Evolutionary conservation across 2,888 invertebrate genomes (phyloP), one percentile per base, ranked within the genome.

Genomic region (Hoplodrina ambigua): DNA sequence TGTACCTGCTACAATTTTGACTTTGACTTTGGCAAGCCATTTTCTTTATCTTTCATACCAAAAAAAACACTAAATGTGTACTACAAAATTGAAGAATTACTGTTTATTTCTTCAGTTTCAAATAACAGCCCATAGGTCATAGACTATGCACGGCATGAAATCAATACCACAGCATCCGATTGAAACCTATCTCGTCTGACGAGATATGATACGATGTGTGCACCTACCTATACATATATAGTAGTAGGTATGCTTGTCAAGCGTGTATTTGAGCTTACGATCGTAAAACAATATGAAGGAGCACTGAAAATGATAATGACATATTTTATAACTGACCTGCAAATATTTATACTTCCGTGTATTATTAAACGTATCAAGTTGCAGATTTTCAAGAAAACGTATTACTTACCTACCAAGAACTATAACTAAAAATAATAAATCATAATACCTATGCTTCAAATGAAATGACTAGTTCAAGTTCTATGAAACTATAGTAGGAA

Each of bases 131-230:
- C 44, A 37, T 53, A 50, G 52, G 17, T 52, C 52, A 46, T 46
- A 57, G 17, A 66, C 65, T 57, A 65, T 57, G 44, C 46, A 60
- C 25, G 25, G 54, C 46, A 68, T 72, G 80, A 73, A 73, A 83
- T 82, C 61, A 72, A 83, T 77, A 77, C 67, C 53, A 53, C 56
- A 69, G 65, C 72, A 70, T 69, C 58, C 52, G 61, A 63, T 66
- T 81, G 80, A 57, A 83, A 81, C 67, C 15, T 69, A 77, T 74
- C 68, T 81, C 15, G 52, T 55, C 55, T 71, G 53, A 50, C 55
- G 59, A 75, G 59, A 78, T 60, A 56, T 20, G 70, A 74, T 71
- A 74, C 33, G 25, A 25, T 67, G 30, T 20, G 25, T 58, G 30
- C 20, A 63, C 15, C 20, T 41, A 73, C 17, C 15, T 52, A 30